Evolutionary conservation across 2,113 vertebrate genomes (phyloP), one percentile per base, ranked within the genome.

Genomic region (Brachyistius frenatus): DNA sequence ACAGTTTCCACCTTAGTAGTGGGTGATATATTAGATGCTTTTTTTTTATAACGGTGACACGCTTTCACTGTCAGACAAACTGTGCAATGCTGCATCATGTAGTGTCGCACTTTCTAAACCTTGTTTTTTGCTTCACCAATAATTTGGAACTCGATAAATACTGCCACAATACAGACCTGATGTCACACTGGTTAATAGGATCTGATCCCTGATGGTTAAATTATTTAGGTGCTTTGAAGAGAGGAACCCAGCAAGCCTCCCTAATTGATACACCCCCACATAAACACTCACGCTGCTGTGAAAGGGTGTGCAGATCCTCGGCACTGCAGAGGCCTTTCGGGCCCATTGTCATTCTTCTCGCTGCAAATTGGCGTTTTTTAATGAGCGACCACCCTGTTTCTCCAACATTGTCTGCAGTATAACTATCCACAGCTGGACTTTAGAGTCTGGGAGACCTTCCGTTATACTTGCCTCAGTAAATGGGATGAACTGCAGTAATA

Each of bases 191-290:
- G 69, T 90, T 92, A 92, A 94, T 91, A 80, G 87, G 77, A 82
- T 82, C 88, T 90, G 86, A 91, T 81, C 88, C 86, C 89, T 85
- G 84, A 92, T 90, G 91, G 88, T 93, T 91, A 82, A 93, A 93
- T 94, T 91, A 93, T 92, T 89, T 87, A 86, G 83, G 77, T 85
- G 74, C 85, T 92, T 92, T 92, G 83, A 89, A 86, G 83, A 87
- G 83, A 88, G 83, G 88, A 89, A 86, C 85, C 81, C 84, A 87
- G 87, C 83, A 85, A 87, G 86, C 78, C 64, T 81, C 65, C 41
- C 76, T 93, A 93, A 94, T 93, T 92, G 91, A 90, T 89, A 87
- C 75, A 73, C 83, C 86, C 83, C 55, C 87, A 73, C 78, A 83
- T 64, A 73, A 73, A 70, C 73, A 37, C 76, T 81, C 65, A 58